Conservation (phyloP, 2,113 vertebrate genomes). For the Halcyon malimbica region DNA sequence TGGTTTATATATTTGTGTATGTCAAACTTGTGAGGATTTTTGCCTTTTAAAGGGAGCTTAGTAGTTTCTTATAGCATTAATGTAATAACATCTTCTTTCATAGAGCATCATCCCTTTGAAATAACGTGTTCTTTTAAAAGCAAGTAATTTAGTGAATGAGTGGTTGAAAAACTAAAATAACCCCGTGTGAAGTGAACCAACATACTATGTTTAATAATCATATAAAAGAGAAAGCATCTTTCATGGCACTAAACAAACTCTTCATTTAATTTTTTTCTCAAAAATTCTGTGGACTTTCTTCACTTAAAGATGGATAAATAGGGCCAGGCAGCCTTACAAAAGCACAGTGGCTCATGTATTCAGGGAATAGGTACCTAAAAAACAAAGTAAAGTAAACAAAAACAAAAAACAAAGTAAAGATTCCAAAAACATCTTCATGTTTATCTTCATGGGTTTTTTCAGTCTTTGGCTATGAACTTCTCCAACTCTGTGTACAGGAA, state of each 20-base stretch:
- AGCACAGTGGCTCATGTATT: background rate
- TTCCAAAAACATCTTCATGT: background rate
- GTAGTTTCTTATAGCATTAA: background rate
- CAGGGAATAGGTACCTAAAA: background rate
- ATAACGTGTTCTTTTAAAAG: background rate
- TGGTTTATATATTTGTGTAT: background rate
- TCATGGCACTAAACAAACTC: no score
- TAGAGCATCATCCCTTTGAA: background rate
- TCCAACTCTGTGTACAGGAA: background rate
- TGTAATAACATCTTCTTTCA: background rate
- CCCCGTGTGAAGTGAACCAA: background rate
- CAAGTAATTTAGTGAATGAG: background rate
- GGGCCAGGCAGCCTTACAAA: background rate
- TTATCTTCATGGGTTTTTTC: background rate
- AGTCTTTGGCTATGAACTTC: background rate
- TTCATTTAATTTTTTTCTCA: no score
- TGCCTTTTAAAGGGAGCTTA: background rate
- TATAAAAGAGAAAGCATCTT: no score
- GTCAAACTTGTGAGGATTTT: background rate
- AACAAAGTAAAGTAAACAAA: background rate
- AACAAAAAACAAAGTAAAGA: background rate
- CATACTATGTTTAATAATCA: no score
- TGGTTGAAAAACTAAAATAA: background rate
- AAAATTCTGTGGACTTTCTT: no score
- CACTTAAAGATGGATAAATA: background rate